Base-by-base conservation (phyloP, 2,888 invertebrate species). In the Gonocerus acuteangulatus region DNA sequence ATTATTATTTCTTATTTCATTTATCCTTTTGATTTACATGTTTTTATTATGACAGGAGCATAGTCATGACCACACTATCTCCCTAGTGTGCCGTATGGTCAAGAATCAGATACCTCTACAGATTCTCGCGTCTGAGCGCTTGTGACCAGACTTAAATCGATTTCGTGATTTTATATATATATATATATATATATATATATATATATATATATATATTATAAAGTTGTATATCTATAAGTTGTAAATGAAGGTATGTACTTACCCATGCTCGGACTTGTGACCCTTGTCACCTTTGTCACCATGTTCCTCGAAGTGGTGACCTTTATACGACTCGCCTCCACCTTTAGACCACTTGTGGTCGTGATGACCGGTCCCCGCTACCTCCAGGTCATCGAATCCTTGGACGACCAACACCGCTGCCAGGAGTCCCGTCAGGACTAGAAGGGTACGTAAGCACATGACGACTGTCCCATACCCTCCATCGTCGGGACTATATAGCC, bases 261-360 rank as follows among this genome's bases (percentile, higher is more conserved):
- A 79, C 61, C 83, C 80, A 70, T 87, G 85, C 64, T 82, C 78
- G 11, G 82, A 80, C 70, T 85, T 83, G 74, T 87, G 85, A 0
- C 83, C 84, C 66, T 86, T 86, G 67, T 85, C 82, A 1, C 83
- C 85, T 69, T 86, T 82, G 65, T 84, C 84, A 0, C 85, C 85
- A 65, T 85, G 82, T 27, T 81, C 79, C 61, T 80, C 74, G 68
- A 82, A 79, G 67, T 85, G 82, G 65, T 83, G 80, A 0, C 81
- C 78, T 65, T 85, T 81, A 65, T 84, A 80, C 66, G 85, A 83
- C 65, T 82, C 81, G 0, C 84, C 84, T 1, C 82, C 83, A 9
- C 86, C 86, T 68, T 81, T 80, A 69, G 81, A 79, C 71, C 76
- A 78, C 48, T 80, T 78, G 63, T 79, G 76, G 2, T 44, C 56